Evolutionary conservation across 2,888 invertebrate genomes (phyloP).

Genomic region (Carpatolechia fugitivella): DNA sequence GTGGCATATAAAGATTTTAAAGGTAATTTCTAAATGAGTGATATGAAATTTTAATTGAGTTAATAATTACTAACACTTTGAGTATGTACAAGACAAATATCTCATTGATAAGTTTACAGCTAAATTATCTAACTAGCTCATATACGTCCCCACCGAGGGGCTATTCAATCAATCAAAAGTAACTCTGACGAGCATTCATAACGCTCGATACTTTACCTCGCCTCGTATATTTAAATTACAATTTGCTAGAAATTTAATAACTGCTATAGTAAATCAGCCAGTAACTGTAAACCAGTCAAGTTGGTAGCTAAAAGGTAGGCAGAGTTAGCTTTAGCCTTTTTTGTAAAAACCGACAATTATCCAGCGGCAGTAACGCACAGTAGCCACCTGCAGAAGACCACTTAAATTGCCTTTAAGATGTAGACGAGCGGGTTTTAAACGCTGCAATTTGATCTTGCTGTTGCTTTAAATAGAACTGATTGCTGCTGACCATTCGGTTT

Average conservation of each 20-base stretch:
- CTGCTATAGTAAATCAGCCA: slow-evolving; percentile 13
- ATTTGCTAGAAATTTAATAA: neutral
- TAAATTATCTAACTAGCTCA: no score
- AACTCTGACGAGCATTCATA: no score
- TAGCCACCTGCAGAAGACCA: slow-evolving; percentile 30
- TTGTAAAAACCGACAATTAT: slow-evolving; percentile 44
- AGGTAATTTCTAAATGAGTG: neutral
- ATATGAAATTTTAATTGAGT: neutral
- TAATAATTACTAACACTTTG: neutral
- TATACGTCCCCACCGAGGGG: no score
- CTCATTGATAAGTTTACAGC: no score
- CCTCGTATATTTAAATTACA: neutral
- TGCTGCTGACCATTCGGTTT: no score
- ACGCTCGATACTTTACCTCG: no score
- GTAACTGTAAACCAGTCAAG: slow-evolving; percentile 22
- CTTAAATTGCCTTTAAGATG: slow-evolving; percentile 32
- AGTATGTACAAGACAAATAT: no score
- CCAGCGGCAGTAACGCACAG: slow-evolving; percentile 38
- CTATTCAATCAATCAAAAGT: no score
- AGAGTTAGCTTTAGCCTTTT: slow-evolving; percentile 26
- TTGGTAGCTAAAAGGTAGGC: slow-evolving; percentile 9
- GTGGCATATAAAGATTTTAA: neutral
- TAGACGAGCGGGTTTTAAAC: slow-evolving; percentile 28
- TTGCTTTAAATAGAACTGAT: no score
- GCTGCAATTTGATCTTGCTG: neutral